phyloP scores from a whole-genome alignment of 2,113 vertebrate genomes.

The Indicator maculatus region DNA sequence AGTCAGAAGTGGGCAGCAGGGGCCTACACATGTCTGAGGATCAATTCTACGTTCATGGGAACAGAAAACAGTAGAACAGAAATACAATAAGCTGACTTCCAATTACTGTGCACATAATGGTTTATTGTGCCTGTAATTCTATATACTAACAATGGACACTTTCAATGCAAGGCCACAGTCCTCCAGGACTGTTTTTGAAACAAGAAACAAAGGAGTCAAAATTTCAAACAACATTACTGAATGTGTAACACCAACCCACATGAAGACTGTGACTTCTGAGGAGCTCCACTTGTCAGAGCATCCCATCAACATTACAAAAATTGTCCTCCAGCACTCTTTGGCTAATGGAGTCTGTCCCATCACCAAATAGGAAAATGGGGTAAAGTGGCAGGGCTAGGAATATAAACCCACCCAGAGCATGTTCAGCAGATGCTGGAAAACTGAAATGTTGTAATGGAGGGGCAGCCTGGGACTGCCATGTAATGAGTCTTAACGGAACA shows the following conservation, averaged over 20 bases:
- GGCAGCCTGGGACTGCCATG: not conserved
- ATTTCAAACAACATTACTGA: not conserved
- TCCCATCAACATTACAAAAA: not conserved
- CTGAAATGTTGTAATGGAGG: not conserved
- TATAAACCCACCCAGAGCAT: not conserved
- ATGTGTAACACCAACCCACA: not conserved
- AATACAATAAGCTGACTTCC: not conserved
- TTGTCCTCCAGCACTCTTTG: not conserved
- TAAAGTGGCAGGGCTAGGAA: not conserved
- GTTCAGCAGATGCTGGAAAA: not conserved
- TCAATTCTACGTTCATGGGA: fast-evolving
- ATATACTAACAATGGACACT: too few species aligned
- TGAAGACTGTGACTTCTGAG: not conserved
- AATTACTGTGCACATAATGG: not conserved
- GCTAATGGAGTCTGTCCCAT: not conserved
- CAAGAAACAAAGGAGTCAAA: not conserved
- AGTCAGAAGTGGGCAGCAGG: not conserved
- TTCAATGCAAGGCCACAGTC: not conserved
- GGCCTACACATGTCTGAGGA: fast-evolving
- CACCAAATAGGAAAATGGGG: not conserved
- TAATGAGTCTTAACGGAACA: not conserved
- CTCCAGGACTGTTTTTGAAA: not conserved
- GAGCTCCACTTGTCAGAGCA: not conserved
- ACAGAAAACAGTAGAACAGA: not conserved
- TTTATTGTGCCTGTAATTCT: not conserved